Conservation (phyloP, 2,797 vertebrate genomes). For the Brachyalestes nurse region DNA sequence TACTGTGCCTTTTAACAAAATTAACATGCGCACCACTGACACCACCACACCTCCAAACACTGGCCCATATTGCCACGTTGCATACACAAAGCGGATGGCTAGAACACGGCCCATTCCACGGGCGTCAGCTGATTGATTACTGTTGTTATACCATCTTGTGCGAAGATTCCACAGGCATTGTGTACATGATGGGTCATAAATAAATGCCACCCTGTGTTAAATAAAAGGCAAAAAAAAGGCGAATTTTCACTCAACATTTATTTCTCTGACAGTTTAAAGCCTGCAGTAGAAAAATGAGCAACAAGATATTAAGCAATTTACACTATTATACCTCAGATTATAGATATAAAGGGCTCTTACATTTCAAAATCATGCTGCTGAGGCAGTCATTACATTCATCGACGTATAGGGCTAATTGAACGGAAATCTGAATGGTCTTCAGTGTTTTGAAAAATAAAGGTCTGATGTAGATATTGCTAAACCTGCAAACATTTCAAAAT, state of each 20-base stretch:
- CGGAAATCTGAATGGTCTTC: not conserved
- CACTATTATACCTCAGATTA: not conserved
- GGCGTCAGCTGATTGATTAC: slow-evolving; percentile 31
- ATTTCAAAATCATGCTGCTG: not conserved
- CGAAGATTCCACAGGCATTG: slow-evolving; percentile 25
- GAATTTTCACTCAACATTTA: not conserved
- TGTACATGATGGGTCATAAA: slow-evolving; percentile 36
- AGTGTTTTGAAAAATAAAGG: no score
- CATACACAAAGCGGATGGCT: slow-evolving; percentile 37
- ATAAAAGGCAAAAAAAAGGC: not conserved
- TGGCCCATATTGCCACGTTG: slow-evolving; percentile 38
- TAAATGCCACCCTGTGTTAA: slow-evolving; percentile 8
- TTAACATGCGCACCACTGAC: slow-evolving; percentile 42
- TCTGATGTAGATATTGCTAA: no score
- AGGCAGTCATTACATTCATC: not conserved
- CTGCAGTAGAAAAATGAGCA: not conserved
- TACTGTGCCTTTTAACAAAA: slow-evolving; percentile 54
- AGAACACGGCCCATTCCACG: slow-evolving; percentile 28
- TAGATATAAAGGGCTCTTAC: not conserved
- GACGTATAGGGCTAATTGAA: not conserved
- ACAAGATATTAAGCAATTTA: not conserved
- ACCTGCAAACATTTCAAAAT: no score
- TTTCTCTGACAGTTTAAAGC: not conserved
- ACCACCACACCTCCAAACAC: slow-evolving; percentile 43
- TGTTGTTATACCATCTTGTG: slow-evolving; percentile 28